Evolutionary conservation across 2,888 invertebrate species (phyloP), one percentile per base, ranked within the genome.

Genomic region (Taenaris catops): DNA sequence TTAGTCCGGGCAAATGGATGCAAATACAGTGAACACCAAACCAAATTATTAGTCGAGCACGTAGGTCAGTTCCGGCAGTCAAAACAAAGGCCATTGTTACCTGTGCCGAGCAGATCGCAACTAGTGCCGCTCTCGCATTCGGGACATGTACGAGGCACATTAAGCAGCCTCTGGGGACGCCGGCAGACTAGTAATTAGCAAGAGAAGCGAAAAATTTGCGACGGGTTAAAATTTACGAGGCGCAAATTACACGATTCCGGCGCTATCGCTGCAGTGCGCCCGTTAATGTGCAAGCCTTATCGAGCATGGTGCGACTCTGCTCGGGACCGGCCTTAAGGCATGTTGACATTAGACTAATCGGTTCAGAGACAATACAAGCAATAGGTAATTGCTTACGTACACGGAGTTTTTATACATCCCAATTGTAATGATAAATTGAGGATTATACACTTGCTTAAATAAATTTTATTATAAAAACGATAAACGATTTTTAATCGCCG

Each of bases 151-250:
- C 80, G 66, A 66, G 63, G 73, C 72, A 75, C 78, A 81, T 79
- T 84, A 75, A 80, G 71, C 71, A 74, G 78, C 74, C 79, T 76
- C 79, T 53, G 63, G 71, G 80, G 80, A 78, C 79, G 78, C 63
- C 66, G 65, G 64, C 63, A 67, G 76, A 78, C 76, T 83, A 73
- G 80, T 84, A 86, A 86, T 86, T 84, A 86, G 84, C 73, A 65
- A 64, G 72, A 73, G 75, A 79, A 69, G 75, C 81, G 81, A 86
- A 86, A 86, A 86, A 84, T 81, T 83, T 83, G 84, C 81, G 79
- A 84, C 76, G 65, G 78, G 70, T 80, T 72, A 74, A 83, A 84
- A 86, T 84, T 84, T 84, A 84, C 84, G 84, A 83, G 79, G 84
- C 75, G 83, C 79, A 86, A 86, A 86, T 84, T 84, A 81, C 81